Base-by-base conservation (phyloP, 2,888 invertebrate species). In the Drosophila yooni region DNA sequence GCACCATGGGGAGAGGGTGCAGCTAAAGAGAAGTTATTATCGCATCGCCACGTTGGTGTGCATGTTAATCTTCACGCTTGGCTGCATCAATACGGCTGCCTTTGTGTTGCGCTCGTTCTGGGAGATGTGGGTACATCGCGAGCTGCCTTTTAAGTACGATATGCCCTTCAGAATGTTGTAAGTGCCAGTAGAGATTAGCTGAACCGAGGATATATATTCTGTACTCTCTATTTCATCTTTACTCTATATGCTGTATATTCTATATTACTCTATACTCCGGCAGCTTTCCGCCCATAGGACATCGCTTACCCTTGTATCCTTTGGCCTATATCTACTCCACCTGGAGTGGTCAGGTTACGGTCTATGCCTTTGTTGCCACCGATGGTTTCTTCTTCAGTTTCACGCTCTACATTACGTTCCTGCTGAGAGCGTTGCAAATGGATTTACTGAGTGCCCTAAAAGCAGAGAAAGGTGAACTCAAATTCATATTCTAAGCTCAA, bases 121-220 rank as follows among this genome's bases (percentile, higher is more conserved):
- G 82, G 89, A 84, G 56, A 89, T 84, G 83, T 82, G 72, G 64
- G 21, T 7, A n/a, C 68, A 40, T 0, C 79, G 85, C 0, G 8
- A n/a, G 1, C 33, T 53, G 25, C 72, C 70, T n/a, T 89, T 89
- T 29, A 76, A 79, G 27, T 89, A 70, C 52, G 85, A 89, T 36
- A 75, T 89, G 88, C 89, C 84, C 33, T 84, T 89, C 43, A 67
- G 89, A 10, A 84, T 84, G 84, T 57, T 73, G 89, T 84, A 57
- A 11, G 88, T 11, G 40, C 10, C 40, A 10, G n/a, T n/a, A 43
- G 5, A 7, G 46, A 46, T 13, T 6, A 7, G 43, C 43, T 13
- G 13, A 46, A 21, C 13, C 13, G 1, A 21, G 46, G 1, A 13
- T 7, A 5, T 7, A 15, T 0, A 6, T 6, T 36, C 21, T 33